phyloP scores from a whole-genome alignment of 2,888 invertebrate species.

The Phengaris arion region DNA sequence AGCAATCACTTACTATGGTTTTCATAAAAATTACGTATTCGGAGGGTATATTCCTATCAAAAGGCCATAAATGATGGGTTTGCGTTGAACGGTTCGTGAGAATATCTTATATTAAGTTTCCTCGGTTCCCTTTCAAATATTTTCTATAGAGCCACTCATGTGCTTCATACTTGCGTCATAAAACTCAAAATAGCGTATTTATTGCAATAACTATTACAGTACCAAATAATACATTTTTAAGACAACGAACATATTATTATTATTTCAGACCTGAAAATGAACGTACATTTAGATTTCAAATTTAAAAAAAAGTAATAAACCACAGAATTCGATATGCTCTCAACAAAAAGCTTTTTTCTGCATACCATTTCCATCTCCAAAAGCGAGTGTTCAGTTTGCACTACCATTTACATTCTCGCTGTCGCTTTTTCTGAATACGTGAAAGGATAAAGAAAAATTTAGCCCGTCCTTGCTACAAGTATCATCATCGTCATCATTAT shows the following conservation, averaged over 20 bases:
- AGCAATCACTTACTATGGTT: not conserved
- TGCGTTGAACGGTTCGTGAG: not conserved
- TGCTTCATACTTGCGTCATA: not conserved
- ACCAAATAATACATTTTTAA: no score
- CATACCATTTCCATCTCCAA: not conserved
- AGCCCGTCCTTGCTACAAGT: no score
- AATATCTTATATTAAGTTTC: not conserved
- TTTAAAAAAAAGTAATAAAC: not conserved
- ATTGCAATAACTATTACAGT: no score
- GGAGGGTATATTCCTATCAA: not conserved
- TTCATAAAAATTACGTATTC: not conserved
- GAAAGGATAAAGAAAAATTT: not conserved
- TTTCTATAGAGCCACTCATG: not conserved
- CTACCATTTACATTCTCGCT: not conserved
- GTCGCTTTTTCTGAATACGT: conserved; percentile 3
- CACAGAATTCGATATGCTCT: not conserved
- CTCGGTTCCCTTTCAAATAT: not conserved
- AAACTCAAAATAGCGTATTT: no score
- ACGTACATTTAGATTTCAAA: not conserved
- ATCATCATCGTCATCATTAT: no score
- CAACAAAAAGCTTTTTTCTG: not conserved
- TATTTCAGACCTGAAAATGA: not conserved
- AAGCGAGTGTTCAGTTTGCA: not conserved
- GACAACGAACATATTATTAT: no score
- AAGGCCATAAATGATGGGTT: not conserved